A percentile compares a stretch with the other conserved stretches of the same genome.
Evolutionary conservation across 2,888 invertebrate species (phyloP).

Genomic region (Camptogramma bilineatum): DNA sequence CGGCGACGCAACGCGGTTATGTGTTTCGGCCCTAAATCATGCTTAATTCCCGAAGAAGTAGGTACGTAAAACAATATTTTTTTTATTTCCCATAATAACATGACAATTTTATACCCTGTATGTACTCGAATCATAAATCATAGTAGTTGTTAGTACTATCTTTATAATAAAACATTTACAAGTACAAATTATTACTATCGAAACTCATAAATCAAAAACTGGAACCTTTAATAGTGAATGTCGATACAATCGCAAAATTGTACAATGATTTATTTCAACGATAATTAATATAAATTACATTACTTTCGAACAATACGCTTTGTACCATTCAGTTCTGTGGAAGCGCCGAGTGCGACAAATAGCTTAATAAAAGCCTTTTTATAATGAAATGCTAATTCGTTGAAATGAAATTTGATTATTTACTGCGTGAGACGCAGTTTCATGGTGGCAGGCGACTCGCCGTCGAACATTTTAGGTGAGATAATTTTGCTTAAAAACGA

Average conservation of each 20-base stretch:
- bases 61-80: too few species aligned
- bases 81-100: too few species aligned
- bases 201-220: slow-evolving; percentile 39
- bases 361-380: slow-evolving; percentile 23
- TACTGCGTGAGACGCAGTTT: slow-evolving; percentile 60
- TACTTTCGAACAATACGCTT: slow-evolving; percentile 32
- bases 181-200: neutral
- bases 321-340: slow-evolving; percentile 10
- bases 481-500: too few species aligned
- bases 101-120: too few species aligned
- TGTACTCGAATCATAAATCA: neutral
- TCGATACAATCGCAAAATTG: slow-evolving; percentile 49
- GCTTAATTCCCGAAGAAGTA: too few species aligned
- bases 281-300: slow-evolving; percentile 48
- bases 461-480: slow-evolving; percentile 56
- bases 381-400: slow-evolving; percentile 28
- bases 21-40: too few species aligned
- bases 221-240: slow-evolving; percentile 34
- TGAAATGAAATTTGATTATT: slow-evolving; percentile 48
- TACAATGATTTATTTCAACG: slow-evolving; percentile 54
- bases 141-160: neutral
- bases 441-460: slow-evolving; percentile 62
- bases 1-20: too few species aligned
- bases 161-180: neutral
- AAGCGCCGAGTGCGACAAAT: slow-evolving; percentile 27